phyloP scores from a whole-genome alignment of 2,797 vertebrate species.

The Synanceia verrucosa region DNA sequence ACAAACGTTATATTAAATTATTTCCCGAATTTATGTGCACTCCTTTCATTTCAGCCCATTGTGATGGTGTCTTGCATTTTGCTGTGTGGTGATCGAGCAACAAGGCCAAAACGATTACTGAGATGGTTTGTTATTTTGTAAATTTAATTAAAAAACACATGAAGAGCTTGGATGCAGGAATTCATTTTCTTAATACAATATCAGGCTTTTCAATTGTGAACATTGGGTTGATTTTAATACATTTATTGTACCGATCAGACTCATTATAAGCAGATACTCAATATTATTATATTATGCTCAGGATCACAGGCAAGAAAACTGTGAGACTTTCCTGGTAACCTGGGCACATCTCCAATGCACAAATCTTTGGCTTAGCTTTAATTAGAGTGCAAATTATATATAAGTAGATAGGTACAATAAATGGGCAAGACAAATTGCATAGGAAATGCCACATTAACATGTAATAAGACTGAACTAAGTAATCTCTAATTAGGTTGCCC shows the following conservation, averaged over 20 bases:
- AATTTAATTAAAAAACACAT: too few species aligned
- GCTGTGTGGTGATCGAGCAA: not conserved
- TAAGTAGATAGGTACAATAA: slow-evolving; percentile 57
- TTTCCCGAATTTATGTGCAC: not conserved
- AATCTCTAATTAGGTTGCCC: slow-evolving; percentile 76
- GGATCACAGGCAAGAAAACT: too few species aligned
- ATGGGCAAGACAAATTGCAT: slow-evolving; percentile 66
- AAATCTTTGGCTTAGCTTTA: slow-evolving; percentile 47
- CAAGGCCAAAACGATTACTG: not conserved
- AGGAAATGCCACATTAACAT: slow-evolving; percentile 82
- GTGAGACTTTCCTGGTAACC: not conserved
- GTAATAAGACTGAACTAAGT: slow-evolving; percentile 73
- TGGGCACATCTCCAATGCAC: not conserved
- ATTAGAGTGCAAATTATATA: slow-evolving; percentile 61
- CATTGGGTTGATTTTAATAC: not conserved
- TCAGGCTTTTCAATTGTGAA: not conserved
- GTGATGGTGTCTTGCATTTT: not conserved
- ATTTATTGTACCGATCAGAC: not conserved
- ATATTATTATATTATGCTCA: too few species aligned
- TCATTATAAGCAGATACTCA: not conserved
- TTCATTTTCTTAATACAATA: not conserved
- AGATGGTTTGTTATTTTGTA: not conserved
- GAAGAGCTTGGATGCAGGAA: too few species aligned
- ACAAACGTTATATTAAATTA: not conserved
- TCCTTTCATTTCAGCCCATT: not conserved